Base-by-base conservation (phyloP, 1,140 invertebrate genomes). In the Pachyrhynchus sulphureomaculatus region DNA sequence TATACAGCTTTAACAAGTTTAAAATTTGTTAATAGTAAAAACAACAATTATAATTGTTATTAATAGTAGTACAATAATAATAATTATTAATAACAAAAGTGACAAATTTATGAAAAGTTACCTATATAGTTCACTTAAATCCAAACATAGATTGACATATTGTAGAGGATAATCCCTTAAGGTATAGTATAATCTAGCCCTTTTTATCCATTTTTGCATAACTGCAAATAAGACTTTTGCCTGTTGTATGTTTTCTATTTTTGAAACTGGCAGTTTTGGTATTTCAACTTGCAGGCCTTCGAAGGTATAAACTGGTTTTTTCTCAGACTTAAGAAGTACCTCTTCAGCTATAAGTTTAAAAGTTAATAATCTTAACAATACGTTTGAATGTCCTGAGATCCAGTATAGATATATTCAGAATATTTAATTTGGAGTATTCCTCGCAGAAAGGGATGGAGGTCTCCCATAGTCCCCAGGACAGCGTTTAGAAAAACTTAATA, bases 51-150 rank as follows among this genome's bases (percentile, higher is more conserved):
- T n/a, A n/a, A n/a, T n/a, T n/a, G n/a, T n/a, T n/a, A n/a, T n/a
- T n/a, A n/a, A n/a, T n/a, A n/a, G n/a, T n/a, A n/a, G n/a, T n/a
- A n/a, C n/a, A n/a, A n/a, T n/a, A n/a, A n/a, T n/a, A n/a, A n/a
- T n/a, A n/a, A n/a, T n/a, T n/a, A n/a, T n/a, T n/a, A n/a, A n/a
- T n/a, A n/a, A n/a, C n/a, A n/a, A n/a, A n/a, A n/a, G n/a, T n/a
- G n/a, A n/a, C n/a, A n/a, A n/a, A n/a, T n/a, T n/a, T n/a, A n/a
- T n/a, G n/a, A n/a, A n/a, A n/a, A n/a, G n/a, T n/a, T 82, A 79
- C 70, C 87, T 85, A 68, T 84, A 90, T 1, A 88, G 71, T 62
- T 84, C 82, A 56, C 86, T 88, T 26, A 86, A 78, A 74, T 90
- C 87, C 63, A 88, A 79, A 1, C 84, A 80, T 39, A 87, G 80